phyloP scores from a whole-genome alignment of 2,113 vertebrate genomes.

The Riparia riparia region DNA sequence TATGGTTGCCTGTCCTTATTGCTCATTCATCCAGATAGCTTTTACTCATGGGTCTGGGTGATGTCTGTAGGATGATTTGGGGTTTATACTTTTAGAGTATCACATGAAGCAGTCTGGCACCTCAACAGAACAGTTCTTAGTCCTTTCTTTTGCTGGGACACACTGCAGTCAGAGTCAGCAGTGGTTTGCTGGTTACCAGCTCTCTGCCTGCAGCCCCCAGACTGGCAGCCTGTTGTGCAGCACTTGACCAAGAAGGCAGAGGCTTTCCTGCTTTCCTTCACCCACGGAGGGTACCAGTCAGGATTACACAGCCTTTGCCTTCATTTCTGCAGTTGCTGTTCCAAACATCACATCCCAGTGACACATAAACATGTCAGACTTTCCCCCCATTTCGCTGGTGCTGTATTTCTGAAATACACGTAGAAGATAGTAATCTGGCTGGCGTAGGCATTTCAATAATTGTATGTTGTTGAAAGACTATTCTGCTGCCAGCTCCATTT shows the following conservation, averaged over 20 bases:
- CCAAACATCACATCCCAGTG: background rate
- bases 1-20: background rate
- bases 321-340: background rate
- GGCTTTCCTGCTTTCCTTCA: background rate
- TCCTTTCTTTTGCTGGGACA: background rate
- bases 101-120: background rate
- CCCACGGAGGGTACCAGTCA: accelerated
- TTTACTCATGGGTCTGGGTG: background rate
- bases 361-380: background rate
- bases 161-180: background rate
- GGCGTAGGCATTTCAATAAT: background rate
- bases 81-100: background rate
- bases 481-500: conserved; percentile 13
- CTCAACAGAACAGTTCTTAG: background rate
- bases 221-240: background rate
- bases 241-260: background rate
- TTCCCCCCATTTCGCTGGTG: background rate
- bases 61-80: background rate
- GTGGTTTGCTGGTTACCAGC: background rate
- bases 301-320: background rate
- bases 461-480: background rate
- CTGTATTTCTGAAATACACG: background rate
- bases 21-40: background rate
- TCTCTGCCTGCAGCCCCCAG: background rate
- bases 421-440: conserved; percentile 6